A percentile compares a stretch with the other conserved stretches of the same genome.
These are phyloP conservation scores for Stictonetta naevosa DNA, from an alignment of 2,113 vertebrate species.

Conservation along the genomic window DNA sequence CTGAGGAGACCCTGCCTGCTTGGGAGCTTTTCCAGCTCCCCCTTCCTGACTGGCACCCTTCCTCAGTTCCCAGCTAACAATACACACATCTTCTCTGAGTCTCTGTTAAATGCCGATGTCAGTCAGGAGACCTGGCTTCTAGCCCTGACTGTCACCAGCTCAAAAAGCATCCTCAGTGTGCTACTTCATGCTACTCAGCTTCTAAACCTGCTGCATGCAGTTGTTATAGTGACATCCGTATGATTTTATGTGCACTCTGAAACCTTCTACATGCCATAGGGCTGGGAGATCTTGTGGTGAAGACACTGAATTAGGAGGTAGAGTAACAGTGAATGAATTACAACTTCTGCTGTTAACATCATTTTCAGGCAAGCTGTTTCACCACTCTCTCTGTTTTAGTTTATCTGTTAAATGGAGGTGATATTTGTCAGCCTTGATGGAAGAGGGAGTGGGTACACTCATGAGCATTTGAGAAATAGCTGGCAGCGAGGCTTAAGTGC, in stretches of 20 bases:
- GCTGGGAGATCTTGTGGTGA: background rate
- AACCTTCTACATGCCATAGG: background rate
- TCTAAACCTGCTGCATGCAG: background rate
- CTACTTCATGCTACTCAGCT: background rate
- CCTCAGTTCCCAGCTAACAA: slow-evolving; percentile 12
- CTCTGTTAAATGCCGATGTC: background rate
- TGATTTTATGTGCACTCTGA: background rate
- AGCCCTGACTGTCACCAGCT: background rate
- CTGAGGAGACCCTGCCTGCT: background rate
- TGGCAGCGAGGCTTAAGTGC: background rate
- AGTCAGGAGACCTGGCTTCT: background rate
- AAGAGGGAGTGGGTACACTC: background rate
- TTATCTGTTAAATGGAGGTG: background rate
- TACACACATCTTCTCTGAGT: background rate
- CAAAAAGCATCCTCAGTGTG: background rate
- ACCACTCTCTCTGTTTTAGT: background rate
- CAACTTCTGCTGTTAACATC: background rate
- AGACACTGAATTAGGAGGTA: background rate
- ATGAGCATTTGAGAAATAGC: background rate
- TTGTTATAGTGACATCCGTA: background rate
- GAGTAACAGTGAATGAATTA: background rate
- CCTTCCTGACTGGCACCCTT: background rate
- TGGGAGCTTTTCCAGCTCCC: background rate
- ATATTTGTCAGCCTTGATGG: background rate
- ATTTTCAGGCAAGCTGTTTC: background rate